Base-by-base conservation (phyloP, 92 coral and sea anemone species). In the Plumapathes pennacea region DNA sequence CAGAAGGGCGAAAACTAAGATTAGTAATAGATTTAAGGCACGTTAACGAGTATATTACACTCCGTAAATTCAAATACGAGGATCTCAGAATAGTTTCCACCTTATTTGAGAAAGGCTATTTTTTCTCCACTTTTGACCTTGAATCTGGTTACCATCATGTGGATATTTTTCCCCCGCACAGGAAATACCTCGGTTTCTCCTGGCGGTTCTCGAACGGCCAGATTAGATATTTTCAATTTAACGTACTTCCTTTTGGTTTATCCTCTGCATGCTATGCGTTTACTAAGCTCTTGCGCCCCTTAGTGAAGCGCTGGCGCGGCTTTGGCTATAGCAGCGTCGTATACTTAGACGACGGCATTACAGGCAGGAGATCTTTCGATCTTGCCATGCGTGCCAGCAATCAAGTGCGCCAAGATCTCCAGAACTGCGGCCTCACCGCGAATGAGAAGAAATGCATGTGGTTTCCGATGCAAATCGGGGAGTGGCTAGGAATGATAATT, bases 1-100 rank as follows among this genome's bases (percentile, higher is more conserved):
- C 82, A 7, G 74, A 65, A 22, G 88, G 88, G 11, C 74, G 60
- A 38, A 69, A 77, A 46, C 59, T 69, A 29, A 64, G 84, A 4
- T 47, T 77, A 13, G 84, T 77, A 42, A 50, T 64, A 62, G 74
- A 67, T 47, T 30, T 67, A 22, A 67, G 57, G 69, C 71, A 71
- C 29, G 59, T 60, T 51, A 71, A 70, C 49, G 19, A 47, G n/a
- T n/a, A n/a, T n/a, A n/a, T n/a, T n/a, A n/a, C n/a, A n/a, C n/a
- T n/a, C n/a, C n/a, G n/a, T n/a, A n/a, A n/a, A n/a, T 43, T 69
- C 25, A 58, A 43, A 38, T 59, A 58, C 30, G 73, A 60, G 32
- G 72, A 70, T 42, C 32, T 46, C n/a, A 13, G 10, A 13, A 21
- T 47, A 3, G 34, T 31, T 7, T 8, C 31, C 0, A 30, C 57